Base-by-base conservation (phyloP, 2,113 vertebrate genomes). In the Solea solea region DNA sequence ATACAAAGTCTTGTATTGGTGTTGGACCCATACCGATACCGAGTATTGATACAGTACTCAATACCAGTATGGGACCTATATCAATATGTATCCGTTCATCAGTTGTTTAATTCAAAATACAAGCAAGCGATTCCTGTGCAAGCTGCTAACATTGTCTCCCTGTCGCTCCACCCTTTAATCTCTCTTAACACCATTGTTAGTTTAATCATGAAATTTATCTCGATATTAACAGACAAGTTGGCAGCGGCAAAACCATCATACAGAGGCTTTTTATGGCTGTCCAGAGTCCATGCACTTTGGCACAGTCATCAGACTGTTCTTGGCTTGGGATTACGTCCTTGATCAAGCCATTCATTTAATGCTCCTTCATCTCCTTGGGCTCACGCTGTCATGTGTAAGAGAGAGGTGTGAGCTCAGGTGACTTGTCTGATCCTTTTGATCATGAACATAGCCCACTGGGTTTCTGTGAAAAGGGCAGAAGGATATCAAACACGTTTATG, bases 341-440 rank as follows among this genome's bases (percentile, higher is more conserved):
- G 76, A 78, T 72, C 64, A 49, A 73, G 79, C 78, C 80, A 72
- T 53, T 83, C 76, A 73, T 81, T 86, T 80, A 66, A 66, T 61
- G 28, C 65, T 69, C 28, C 2, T 4, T 66, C 21, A 8, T 64
- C 46, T 49, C 14, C 3, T 12, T 48, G 46, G 13, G n/a, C 40
- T 78, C 64, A 70, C 48, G 4, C 2, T 25, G 51, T 66, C 75
- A 81, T 76, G 77, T 48, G 59, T 10, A 7, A 21, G 3, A 15
- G 53, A 14, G 55, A 9, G 63, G 59, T 41, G 21, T 46, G 46
- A 15, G 51, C 54, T 89, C 88, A 88, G 84, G 79, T 88, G 79
- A 87, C 78, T 61, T 5, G 70, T 52, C 85, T 67, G 42, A 72
- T 81, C 69, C 75, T 69, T 72, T 60, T 1, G 57, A 12, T 64